phyloP scores from a whole-genome alignment of 1,140 invertebrate genomes.

The Contarinia nasturtii region DNA sequence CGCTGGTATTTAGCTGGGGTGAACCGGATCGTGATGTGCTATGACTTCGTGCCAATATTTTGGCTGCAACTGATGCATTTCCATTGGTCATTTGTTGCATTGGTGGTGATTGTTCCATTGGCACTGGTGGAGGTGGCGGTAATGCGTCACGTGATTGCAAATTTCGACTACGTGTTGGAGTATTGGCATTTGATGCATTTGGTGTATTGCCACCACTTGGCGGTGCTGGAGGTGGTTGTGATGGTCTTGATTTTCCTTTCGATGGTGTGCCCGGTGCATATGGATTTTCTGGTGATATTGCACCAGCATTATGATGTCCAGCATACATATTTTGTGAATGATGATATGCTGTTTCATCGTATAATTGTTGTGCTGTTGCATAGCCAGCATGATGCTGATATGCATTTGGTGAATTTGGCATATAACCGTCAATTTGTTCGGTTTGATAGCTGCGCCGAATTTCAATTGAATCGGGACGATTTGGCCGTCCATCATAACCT shows the following conservation, averaged over 20 bases:
- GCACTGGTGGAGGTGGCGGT: constrained; percentile 77
- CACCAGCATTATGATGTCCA: constrained; percentile 15
- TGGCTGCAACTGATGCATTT: constrained; percentile 22
- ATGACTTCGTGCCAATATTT: constrained; percentile 24
- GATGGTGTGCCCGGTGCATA: constrained; percentile 33
- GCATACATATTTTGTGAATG: constrained; percentile 25
- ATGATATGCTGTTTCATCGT: constrained; percentile 18
- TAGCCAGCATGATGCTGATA: constrained; percentile 12
- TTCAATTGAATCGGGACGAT: constrained; percentile 58
- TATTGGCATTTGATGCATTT: constrained; percentile 42
- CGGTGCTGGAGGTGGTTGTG: constrained; percentile 70
- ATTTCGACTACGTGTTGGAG: constrained; percentile 44
- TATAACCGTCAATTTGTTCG: constrained; percentile 33
- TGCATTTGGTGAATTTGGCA: constrained; percentile 17
- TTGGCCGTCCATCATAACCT: constrained; percentile 30
- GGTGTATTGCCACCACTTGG: constrained; percentile 47
- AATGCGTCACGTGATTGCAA: constrained; percentile 46
- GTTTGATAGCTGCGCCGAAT: constrained; percentile 40
- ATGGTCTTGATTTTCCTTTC: constrained; percentile 45
- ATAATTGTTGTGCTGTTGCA: constrained; percentile 14
- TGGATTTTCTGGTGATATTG: constrained; percentile 28
- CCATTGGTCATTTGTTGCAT: constrained; percentile 15
- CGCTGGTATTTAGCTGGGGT: constrained; percentile 19
- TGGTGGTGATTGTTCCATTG: constrained; percentile 26
- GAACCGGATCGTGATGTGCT: constrained; percentile 23